Conservation (phyloP, 2,888 invertebrate species). For the Papilio demoleus region DNA sequence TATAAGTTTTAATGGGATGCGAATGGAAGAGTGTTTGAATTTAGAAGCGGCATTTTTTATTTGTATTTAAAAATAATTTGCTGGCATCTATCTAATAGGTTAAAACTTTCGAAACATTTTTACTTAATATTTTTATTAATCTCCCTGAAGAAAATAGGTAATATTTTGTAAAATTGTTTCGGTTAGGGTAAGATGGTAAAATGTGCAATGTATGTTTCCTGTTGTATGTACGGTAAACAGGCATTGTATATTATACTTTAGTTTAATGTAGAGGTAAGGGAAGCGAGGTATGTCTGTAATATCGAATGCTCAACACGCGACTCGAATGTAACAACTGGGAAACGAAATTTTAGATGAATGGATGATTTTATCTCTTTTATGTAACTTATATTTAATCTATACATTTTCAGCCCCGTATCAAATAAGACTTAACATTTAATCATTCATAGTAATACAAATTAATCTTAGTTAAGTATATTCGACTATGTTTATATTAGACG, state of each 20-base stretch:
- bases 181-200: too few relatives aligned
- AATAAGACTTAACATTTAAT: conserved; percentile 38
- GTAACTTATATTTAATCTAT: conserved; percentile 9
- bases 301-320: conserved; percentile 27
- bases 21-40: background rate
- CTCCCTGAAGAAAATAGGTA: too few relatives aligned
- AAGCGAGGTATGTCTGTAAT: background rate
- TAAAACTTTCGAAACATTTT: background rate
- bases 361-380: conserved; percentile 41
- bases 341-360: conserved; percentile 10
- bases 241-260: too few relatives aligned
- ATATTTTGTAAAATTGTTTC: too few relatives aligned
- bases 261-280: background rate
- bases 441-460: conserved; percentile 67
- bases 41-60: background rate
- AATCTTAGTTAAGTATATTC: conserved; percentile 63
- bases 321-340: conserved; percentile 10
- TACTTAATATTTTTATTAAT: background rate
- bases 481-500: conserved; percentile 65
- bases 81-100: conserved; percentile 16
- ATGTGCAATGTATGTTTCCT: too few relatives aligned
- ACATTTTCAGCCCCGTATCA: background rate
- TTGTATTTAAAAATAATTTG: conserved; percentile 3
- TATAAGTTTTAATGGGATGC: background rate
- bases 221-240: too few relatives aligned